Evolutionary conservation across 2,113 vertebrate genomes (phyloP).

Genomic region (Toxotes chatareus): DNA sequence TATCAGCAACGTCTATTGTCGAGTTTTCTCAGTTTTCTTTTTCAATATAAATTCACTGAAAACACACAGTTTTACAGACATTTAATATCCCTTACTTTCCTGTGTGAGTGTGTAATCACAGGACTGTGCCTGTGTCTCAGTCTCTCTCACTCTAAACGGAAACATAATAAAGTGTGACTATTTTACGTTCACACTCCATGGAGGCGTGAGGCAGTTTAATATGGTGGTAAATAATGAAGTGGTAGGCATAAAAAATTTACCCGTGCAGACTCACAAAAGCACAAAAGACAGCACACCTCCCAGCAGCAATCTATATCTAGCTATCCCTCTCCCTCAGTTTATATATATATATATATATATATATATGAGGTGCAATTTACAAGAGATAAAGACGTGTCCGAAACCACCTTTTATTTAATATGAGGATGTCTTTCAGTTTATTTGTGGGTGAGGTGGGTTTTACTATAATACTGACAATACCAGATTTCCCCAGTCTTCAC

Average conservation of each 20-base stretch:
- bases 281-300: not conserved
- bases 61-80: too few relatives aligned
- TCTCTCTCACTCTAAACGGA: too few relatives aligned
- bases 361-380: too few relatives aligned
- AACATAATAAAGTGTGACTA: conserved; percentile 10
- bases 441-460: not conserved
- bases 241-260: not conserved
- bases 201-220: conserved; percentile 7
- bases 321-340: too few relatives aligned
- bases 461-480: not conserved
- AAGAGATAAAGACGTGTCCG: too few relatives aligned
- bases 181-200: not conserved
- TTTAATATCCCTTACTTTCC: too few relatives aligned
- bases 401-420: not conserved
- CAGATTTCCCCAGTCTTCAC: not conserved
- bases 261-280: not conserved
- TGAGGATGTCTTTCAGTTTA: not conserved
- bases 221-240: conserved; percentile 32
- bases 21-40: not conserved
- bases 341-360: too few relatives aligned
- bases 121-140: too few relatives aligned
- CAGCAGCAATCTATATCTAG: not conserved
- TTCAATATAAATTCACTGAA: too few relatives aligned
- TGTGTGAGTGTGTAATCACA: too few relatives aligned
- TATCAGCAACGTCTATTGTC: too few relatives aligned